Evolutionary conservation across 2,888 invertebrate genomes (phyloP).

Genomic region (Chymomyza procnemis): DNA sequence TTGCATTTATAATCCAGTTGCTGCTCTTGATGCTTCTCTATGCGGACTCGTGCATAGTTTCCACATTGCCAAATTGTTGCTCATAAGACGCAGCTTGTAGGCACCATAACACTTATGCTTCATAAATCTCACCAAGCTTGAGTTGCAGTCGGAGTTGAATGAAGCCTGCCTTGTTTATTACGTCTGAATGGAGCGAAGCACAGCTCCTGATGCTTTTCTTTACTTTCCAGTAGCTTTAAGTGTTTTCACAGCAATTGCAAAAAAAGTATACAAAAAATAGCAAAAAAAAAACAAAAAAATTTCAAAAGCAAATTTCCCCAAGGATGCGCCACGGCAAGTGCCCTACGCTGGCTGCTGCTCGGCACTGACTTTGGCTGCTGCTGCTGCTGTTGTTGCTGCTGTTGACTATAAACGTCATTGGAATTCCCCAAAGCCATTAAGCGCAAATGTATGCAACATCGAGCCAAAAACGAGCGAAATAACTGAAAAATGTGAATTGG

Average conservation of each 20-base stretch:
- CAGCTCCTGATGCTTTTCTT: background rate
- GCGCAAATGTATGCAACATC: constrained; percentile 69
- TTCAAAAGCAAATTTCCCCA: constrained; percentile 66
- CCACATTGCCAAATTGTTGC: too few species aligned
- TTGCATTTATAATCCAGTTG: too few species aligned
- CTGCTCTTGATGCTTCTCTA: too few species aligned
- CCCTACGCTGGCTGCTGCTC: constrained; percentile 20
- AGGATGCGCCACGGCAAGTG: constrained; percentile 47
- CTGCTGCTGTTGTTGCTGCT: constrained; percentile 25
- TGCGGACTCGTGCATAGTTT: too few species aligned
- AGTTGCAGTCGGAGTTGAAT: background rate
- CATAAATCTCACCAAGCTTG: background rate
- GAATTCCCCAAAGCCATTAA: constrained; percentile 71
- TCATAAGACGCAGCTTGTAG: too few species aligned
- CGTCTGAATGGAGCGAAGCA: background rate
- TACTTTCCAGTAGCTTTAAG: background rate
- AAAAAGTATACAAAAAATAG: constrained; percentile 2
- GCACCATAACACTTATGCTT: background rate
- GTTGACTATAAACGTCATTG: constrained; percentile 69
- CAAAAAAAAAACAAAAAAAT: constrained; percentile 47
- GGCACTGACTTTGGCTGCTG: constrained; percentile 12
- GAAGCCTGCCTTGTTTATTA: background rate
- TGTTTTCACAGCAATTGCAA: background rate
- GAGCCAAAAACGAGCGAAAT: constrained; percentile 35
- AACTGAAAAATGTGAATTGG: constrained; percentile 64